Conservation (phyloP, 2,797 vertebrate species). For the Parambassis ranga region DNA sequence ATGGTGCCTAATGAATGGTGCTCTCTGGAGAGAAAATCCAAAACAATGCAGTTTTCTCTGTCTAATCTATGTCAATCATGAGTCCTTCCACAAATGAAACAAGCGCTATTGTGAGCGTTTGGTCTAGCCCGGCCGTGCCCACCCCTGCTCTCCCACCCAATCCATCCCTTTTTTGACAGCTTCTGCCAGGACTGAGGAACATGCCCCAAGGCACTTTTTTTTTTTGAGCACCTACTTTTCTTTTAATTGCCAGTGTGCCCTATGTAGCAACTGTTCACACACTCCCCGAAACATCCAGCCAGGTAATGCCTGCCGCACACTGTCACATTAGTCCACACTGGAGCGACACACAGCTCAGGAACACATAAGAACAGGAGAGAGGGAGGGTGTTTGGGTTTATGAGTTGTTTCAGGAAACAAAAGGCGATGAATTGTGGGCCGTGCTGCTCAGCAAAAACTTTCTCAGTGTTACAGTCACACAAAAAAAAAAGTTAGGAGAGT, state of each 20-base stretch:
- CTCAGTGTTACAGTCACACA: slow-evolving; percentile 16
- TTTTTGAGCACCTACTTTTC: slow-evolving; percentile 67
- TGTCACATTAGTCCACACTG: slow-evolving; percentile 68
- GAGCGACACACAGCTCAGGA: slow-evolving; percentile 48
- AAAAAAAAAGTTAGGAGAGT: slow-evolving; percentile 32
- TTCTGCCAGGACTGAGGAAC: slow-evolving; percentile 77
- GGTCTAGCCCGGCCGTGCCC: slow-evolving; percentile 69
- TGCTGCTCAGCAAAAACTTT: slow-evolving; percentile 60
- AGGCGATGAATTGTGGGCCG: slow-evolving; percentile 38
- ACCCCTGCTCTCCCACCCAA: slow-evolving; percentile 65
- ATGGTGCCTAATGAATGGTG: slow-evolving; percentile 79
- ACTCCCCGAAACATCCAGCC: slow-evolving; percentile 61
- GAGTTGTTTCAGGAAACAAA: slow-evolving; percentile 68
- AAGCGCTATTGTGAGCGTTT: slow-evolving; percentile 76
- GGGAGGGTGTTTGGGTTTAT: slow-evolving; percentile 28
- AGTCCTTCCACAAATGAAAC: slow-evolving; percentile 78
- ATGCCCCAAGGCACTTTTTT: slow-evolving; percentile 72
- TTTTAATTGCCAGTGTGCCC: slow-evolving; percentile 77
- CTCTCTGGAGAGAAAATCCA: slow-evolving; percentile 75
- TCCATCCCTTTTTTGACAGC: slow-evolving; percentile 76
- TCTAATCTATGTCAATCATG: slow-evolving; percentile 83
- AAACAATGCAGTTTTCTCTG: slow-evolving; percentile 82
- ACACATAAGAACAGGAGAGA: slow-evolving; percentile 46
- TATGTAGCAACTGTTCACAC: slow-evolving; percentile 68
- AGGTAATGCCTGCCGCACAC: slow-evolving; percentile 67